phyloP scores from a whole-genome alignment of 2,113 vertebrate species.

The Cisticola juncidis region DNA sequence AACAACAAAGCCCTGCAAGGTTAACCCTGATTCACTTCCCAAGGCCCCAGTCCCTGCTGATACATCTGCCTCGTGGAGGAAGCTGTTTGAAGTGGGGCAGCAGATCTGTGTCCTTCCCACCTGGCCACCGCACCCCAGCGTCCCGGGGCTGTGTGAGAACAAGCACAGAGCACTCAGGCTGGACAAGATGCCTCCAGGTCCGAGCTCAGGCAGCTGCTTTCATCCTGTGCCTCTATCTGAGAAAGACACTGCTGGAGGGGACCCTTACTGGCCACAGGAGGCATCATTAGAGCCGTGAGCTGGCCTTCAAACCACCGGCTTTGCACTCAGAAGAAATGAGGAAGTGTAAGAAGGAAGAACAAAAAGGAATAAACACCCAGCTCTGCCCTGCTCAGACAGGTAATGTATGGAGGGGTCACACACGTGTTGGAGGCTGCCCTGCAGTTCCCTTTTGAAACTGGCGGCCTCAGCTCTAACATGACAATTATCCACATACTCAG shows the following conservation, averaged over 20 bases:
- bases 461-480: not conserved
- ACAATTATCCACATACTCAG: not conserved
- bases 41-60: not conserved
- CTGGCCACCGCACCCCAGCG: not conserved
- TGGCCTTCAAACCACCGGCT: not conserved
- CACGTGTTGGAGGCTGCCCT: not conserved
- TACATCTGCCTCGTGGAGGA: not conserved
- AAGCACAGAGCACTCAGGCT: not conserved
- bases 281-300: not conserved
- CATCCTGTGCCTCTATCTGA: not conserved
- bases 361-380: not conserved
- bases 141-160: not conserved
- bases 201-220: not conserved
- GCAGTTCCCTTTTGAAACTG: not conserved
- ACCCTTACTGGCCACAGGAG: not conserved
- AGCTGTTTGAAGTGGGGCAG: not conserved
- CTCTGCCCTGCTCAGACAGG: not conserved
- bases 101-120: not conserved
- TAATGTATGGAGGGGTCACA: not conserved
- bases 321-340: not conserved
- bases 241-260: not conserved
- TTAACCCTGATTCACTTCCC: conserved; percentile 25
- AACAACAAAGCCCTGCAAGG: not conserved
- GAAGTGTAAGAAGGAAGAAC: not conserved
- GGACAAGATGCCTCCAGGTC: not conserved